These are phyloP conservation scores for Syngnathus rostellatus DNA, from an alignment of 2,797 vertebrate genomes.

Conservation along the genomic window DNA sequence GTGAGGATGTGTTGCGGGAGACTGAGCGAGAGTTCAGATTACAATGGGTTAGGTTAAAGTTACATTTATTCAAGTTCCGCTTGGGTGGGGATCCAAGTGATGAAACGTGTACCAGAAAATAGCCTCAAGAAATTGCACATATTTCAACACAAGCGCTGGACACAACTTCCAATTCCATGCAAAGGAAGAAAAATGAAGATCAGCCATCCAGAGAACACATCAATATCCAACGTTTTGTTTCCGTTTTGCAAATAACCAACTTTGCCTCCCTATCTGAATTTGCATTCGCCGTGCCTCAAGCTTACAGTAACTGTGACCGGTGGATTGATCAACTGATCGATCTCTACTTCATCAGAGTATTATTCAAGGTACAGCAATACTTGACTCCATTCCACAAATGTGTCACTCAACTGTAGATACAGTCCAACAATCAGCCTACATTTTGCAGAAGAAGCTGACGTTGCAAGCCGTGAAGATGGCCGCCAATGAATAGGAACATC, in stretches of 20 bases:
- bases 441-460: not conserved
- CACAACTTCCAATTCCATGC: not conserved
- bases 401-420: not conserved
- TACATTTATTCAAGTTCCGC: not conserved
- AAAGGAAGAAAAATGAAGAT: not conserved
- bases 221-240: not conserved
- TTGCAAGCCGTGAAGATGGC: not conserved
- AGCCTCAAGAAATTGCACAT: not conserved
- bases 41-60: not conserved
- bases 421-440: not conserved
- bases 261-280: no score
- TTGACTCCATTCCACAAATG: not conserved
- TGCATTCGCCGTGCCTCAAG: no score
- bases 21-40: not conserved
- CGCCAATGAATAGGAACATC: not conserved
- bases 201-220: not conserved
- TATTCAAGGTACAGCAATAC: not conserved
- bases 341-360: no score
- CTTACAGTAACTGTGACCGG: no score
- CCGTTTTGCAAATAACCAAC: not conserved
- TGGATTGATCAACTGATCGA: no score
- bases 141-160: not conserved
- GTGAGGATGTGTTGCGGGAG: not conserved
- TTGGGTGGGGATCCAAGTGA: slow-evolving; percentile 1
- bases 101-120: not conserved